A percentile compares a stretch with the other conserved stretches of the same genome.
Evolutionary conservation across 1,140 invertebrate species (phyloP).

Genomic region (Zaprionus ghesquierei): DNA sequence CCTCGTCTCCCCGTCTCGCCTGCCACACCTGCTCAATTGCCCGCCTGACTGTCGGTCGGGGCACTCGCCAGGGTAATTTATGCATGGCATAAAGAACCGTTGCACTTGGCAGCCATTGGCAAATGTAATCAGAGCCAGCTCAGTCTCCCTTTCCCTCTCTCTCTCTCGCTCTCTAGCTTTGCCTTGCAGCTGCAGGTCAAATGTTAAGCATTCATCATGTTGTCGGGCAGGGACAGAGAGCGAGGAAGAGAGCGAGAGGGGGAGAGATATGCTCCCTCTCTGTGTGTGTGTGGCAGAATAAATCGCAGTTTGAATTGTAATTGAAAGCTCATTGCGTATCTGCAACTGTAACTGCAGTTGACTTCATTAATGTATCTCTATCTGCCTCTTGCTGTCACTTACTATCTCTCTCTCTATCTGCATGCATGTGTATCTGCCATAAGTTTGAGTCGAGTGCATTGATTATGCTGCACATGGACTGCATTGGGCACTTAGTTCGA

Average conservation of each 20-base stretch:
- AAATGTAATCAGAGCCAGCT: slow-evolving; percentile 32
- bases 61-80: slow-evolving; percentile 48
- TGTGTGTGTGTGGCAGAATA: neutral
- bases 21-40: neutral
- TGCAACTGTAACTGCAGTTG: neutral
- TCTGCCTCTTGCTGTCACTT: neutral
- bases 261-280: neutral
- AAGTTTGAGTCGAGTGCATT: neutral
- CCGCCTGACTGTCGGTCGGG: neutral
- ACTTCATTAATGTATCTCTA: neutral
- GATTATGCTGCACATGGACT: neutral
- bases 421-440: neutral
- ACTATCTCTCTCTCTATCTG: neutral
- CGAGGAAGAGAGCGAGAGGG: neutral
- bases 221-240: neutral
- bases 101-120: slow-evolving; percentile 43
- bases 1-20: neutral
- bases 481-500: neutral
- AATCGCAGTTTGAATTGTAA: slow-evolving; percentile 21
- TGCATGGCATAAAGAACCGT: slow-evolving; percentile 39
- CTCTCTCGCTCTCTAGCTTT: neutral
- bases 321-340: slow-evolving; percentile 10
- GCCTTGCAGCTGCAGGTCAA: slow-evolving; percentile 30
- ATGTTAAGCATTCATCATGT: slow-evolving; percentile 56
- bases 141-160: neutral